Evolutionary conservation across 2,113 vertebrate species (phyloP).

Genomic region (Lophotis ruficrista): DNA sequence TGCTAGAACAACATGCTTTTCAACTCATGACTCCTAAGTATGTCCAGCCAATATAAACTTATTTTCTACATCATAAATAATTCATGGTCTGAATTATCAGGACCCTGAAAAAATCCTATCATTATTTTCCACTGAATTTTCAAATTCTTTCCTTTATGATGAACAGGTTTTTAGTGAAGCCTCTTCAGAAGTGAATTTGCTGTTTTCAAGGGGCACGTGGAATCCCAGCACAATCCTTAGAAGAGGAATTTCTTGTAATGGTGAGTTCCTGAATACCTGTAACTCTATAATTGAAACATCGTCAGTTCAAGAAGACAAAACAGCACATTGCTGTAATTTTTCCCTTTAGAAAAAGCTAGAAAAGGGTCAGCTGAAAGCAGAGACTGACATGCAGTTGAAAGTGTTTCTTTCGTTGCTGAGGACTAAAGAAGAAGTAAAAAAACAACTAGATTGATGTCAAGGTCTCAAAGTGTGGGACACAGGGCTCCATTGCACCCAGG

Average conservation of each 20-base stretch:
- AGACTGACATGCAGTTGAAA: background rate
- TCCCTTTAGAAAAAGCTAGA: background rate
- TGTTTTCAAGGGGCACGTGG: background rate
- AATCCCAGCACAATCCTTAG: background rate
- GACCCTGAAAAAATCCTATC: background rate
- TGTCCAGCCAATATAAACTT: background rate
- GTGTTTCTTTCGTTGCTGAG: background rate
- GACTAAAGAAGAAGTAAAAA: background rate
- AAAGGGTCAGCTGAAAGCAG: background rate
- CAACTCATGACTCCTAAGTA: background rate
- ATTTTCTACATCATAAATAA: background rate
- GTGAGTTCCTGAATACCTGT: background rate
- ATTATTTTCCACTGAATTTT: background rate
- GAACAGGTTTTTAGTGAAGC: background rate
- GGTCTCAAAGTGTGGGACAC: rapidly evolving
- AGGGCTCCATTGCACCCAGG: background rate
- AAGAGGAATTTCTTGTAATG: background rate
- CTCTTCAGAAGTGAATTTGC: background rate
- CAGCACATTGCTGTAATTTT: background rate
- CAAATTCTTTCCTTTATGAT: background rate
- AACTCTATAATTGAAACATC: background rate
- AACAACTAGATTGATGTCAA: background rate
- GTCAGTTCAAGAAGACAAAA: background rate
- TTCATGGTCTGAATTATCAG: background rate
- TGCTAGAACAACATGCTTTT: background rate